Evolutionary conservation across 2,888 invertebrate genomes (phyloP), one percentile per base, ranked within the genome.

Genomic region (Heliconius hortense): DNA sequence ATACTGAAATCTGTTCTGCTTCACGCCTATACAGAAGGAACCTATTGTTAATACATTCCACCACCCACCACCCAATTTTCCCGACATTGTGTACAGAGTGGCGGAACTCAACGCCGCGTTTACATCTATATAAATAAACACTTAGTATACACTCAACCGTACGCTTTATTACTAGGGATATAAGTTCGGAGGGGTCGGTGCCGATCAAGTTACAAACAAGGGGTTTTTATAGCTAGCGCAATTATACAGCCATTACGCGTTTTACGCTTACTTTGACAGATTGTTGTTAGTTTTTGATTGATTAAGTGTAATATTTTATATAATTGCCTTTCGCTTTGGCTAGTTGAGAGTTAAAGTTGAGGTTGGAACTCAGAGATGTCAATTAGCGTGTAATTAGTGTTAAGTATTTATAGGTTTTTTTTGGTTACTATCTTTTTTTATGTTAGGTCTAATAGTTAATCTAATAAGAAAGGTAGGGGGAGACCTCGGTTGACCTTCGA

Each of bases 251-350:
- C 28, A 62, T 62, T 62, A 62, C 28, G 28, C 26, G 11, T 66
- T 35, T 66, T 66, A 39, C 64, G 39, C 64, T 39, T 39, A 24
- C 35, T 39, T 39, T 66, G 64, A 66, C 64, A 66, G 39, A 66
- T 66, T 66, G 39, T 66, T 66, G 39, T 66, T 66, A 39, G 39
- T 66, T 66, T n/a, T 66, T 66, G 64, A 66, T 66, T 39, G 35
- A 66, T 66, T 39, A 66, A 39, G 13, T 39, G n/a, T 4, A 5
- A 7, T 39, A 66, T 39, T 7, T 66, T 39, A 39, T n/a, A 66
- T 66, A 66, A 66, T 66, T 66, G 64, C 39, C 35, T 4, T 64
- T n/a, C n/a, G 59, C 13, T 60, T 26, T 60, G 4, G 59, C 3
- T 60, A 26, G 24, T 24, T 26, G 26, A 24, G 24, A 59, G 4